Conservation (phyloP, 1,140 invertebrate species). For the Heliconius eleuchia region DNA sequence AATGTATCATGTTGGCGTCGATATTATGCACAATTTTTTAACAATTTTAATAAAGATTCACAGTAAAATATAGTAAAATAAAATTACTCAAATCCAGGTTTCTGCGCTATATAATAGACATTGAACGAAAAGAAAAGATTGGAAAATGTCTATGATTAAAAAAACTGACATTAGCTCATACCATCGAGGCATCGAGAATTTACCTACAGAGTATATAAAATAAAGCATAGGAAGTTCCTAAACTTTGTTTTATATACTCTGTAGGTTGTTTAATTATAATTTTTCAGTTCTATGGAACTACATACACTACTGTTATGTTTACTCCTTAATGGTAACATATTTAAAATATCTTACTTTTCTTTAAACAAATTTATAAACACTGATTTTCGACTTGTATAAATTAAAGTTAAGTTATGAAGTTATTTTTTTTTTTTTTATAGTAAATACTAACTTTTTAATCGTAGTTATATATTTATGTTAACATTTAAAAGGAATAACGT, state of each 20-base stretch:
- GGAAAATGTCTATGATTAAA: background rate
- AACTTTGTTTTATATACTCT: no score
- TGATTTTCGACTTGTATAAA: no score
- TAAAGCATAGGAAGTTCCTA: no score
- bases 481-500: no score
- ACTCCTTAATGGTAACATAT: no score
- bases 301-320: no score
- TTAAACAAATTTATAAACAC: background rate
- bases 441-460: no score
- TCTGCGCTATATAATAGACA: background rate
- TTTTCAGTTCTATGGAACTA: no score
- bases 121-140: background rate
- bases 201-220: background rate
- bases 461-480: no score
- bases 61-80: background rate
- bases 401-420: no score
- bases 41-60: background rate
- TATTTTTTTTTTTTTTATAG: no score
- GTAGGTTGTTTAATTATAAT: no score
- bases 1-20: slow-evolving; percentile 59
- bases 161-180: slow-evolving; percentile 2
- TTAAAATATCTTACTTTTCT: background rate
- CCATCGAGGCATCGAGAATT: slow-evolving; percentile 14
- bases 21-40: background rate
- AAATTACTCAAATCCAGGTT: background rate